Base-by-base conservation (phyloP, 2,797 vertebrate genomes). In the Etheostoma perlongum region DNA sequence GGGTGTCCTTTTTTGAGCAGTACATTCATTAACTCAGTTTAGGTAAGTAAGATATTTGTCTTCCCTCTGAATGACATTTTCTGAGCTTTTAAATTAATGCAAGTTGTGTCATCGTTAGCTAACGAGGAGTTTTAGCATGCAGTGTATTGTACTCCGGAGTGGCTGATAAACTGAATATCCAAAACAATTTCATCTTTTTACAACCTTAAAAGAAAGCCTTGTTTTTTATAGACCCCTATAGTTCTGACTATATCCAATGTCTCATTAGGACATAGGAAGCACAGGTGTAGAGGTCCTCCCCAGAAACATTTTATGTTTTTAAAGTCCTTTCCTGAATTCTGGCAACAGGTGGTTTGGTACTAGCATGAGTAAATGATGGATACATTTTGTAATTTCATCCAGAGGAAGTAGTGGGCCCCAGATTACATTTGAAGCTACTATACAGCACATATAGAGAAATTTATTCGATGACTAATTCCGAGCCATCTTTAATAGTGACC, bases 11-110 rank as follows among this genome's bases (percentile, higher is more conserved):
- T 71, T 46, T 68, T 49, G 64, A 65, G 25, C 57, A 11, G 4
- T 16, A 53, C 65, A 33, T 44, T 81, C 51, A 72, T 72, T 72
- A 69, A 49, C 30, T 44, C 40, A 1, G 33, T 42, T 27, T 36
- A 40, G 51, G 33, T 40, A 5, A 66, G 8, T 48, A n/a, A 44
- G 47, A 47, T 40, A 0, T 52, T 33, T 40, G 55, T 10, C 13
- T 14, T 25, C 47, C 42, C 25, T 40, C 21, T 30, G 25, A 54
- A 48, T 78, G 47, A 1, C 5, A 48, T 60, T 68, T 47, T 27
- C 6, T 2, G 8, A 21, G 21, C 8, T 52, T 40, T 60, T 47
- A 53, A 13, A 13, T 44, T 3, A 11, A 30, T 55, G 4, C 2
- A 21, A 19, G 47, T 44, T 25, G 8, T 63, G 57, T 52, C 49